Base-by-base conservation (phyloP, 2,113 vertebrate genomes). In the Pristiophorus japonicus region DNA sequence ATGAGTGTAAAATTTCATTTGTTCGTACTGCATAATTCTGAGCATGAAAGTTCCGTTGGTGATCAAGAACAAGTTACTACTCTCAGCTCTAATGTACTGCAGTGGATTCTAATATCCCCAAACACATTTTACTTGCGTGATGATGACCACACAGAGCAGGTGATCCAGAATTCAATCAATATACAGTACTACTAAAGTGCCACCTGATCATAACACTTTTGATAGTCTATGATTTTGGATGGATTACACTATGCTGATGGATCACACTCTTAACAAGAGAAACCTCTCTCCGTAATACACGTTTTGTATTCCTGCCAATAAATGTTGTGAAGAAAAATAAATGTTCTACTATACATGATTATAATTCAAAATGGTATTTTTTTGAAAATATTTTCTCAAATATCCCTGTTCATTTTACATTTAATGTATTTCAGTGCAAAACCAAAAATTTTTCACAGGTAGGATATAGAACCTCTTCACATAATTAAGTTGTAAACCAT, bases 81-180 rank as follows among this genome's bases (percentile, higher is more conserved):
- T 62, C 34, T 59, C 34, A 62, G 24, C 4, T 90, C 14, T 12
- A 59, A 55, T n/a, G 27, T 11, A 91, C 1, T 92, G 63, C 59
- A 63, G 59, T 7, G 59, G 30, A 38, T 0, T 63, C 51, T 34
- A 34, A 91, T 4, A 91, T 62, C 87, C 34, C 30, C 6, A 2
- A 92, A 63, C 55, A 92, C n/a, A n/a, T 63, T 62, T 91, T 38
- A 62, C 59, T 92, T 92, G n/a, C 88, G 20, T 63, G n/a, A 63
- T 22, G 59, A 92, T 2, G 11, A 92, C 30, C 7, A 92, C 4
- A 91, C 34, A 8, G 34, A 65, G 20, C 59, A 92, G 34, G 4
- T 20, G 34, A 92, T 65, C 88, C 34, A n/a, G 34, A 94, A 94
- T 42, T 70, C 27, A 24, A 70, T 70, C 65, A 67, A 47, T 47